phyloP scores from a whole-genome alignment of 1,140 invertebrate species.

The Episyrphus balteatus region DNA sequence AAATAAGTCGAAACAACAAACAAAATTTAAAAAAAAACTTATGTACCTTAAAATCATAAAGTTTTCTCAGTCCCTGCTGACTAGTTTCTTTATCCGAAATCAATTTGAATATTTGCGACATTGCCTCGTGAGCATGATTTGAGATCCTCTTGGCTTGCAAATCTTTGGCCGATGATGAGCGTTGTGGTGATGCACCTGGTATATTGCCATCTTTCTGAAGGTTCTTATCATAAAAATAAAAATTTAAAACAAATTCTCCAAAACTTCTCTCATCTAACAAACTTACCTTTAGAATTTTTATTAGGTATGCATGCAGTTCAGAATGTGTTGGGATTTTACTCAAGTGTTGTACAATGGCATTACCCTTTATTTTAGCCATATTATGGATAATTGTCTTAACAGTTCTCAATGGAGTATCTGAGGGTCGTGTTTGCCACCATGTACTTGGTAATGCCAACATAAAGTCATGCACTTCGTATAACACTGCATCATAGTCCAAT shows the following conservation, averaged over 20 bases:
- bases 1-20: background rate
- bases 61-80: conserved; percentile 70
- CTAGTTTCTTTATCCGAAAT: conserved; percentile 83
- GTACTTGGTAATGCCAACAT: conserved; percentile 60
- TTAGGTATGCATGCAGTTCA: conserved; percentile 68
- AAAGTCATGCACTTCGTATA: conserved; percentile 67
- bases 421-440: conserved; percentile 59
- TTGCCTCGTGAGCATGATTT: conserved; percentile 58
- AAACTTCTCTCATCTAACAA: background rate
- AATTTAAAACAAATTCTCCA: background rate
- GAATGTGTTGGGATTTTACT: conserved; percentile 71
- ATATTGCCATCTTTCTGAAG: conserved; percentile 29
- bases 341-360: conserved; percentile 63
- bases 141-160: conserved; percentile 39
- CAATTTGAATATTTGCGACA: conserved; percentile 84
- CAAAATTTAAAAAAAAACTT: background rate
- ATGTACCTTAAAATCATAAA: conserved; percentile 69
- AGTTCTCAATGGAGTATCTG: conserved; percentile 68
- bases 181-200: conserved; percentile 22
- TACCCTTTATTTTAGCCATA: conserved; percentile 66
- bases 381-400: conserved; percentile 86
- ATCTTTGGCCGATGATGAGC: conserved; percentile 21
- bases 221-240: conserved; percentile 17
- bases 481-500: conserved; percentile 60
- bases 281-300: conserved; percentile 59